Evolutionary conservation across 2,113 vertebrate species (phyloP).

Genomic region (Pomatostomus ruficeps): DNA sequence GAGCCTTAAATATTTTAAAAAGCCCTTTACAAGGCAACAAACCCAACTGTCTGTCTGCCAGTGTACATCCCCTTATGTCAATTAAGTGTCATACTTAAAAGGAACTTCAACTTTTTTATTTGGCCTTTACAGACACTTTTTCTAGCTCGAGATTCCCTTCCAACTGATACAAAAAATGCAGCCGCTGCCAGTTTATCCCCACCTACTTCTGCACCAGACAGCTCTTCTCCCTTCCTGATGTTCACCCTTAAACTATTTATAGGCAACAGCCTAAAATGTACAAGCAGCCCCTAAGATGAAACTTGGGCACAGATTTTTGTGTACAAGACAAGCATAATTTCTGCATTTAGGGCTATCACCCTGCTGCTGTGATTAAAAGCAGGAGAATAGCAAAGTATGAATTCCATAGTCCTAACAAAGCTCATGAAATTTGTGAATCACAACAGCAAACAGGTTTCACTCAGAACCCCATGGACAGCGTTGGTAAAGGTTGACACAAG

Average conservation of each 20-base stretch:
- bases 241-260: neutral
- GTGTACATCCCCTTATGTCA: neutral
- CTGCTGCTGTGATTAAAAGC: neutral
- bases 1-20: neutral
- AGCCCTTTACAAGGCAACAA: neutral
- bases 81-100: neutral
- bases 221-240: neutral
- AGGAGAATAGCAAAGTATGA: neutral
- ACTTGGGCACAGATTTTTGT: neutral
- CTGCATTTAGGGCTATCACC: neutral
- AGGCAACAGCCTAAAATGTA: neutral
- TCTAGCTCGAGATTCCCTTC: neutral
- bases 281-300: neutral
- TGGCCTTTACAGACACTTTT: neutral
- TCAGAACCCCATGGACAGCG: rapidly evolving
- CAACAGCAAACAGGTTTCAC: neutral
- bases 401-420: neutral
- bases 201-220: neutral
- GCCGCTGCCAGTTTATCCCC: neutral
- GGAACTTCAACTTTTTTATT: neutral
- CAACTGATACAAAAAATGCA: neutral
- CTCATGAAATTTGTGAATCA: neutral
- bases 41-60: neutral
- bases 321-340: neutral
- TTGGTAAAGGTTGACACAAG: neutral